These are phyloP conservation scores for Metallyticus violacea DNA, from an alignment of 2,888 invertebrate species.

Conservation along the genomic window DNA sequence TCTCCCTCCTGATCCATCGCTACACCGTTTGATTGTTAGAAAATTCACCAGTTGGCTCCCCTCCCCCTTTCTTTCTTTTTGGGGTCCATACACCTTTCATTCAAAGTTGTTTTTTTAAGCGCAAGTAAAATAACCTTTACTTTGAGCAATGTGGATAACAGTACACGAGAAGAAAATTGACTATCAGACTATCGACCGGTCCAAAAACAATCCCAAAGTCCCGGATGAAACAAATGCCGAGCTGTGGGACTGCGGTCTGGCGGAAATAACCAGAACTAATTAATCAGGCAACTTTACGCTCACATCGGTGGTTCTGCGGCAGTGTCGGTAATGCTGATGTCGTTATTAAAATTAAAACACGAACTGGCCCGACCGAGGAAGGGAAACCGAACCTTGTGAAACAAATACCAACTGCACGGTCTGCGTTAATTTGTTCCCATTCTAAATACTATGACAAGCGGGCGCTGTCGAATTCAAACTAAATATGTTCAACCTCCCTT, in stretches of 20 bases:
- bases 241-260: neutral
- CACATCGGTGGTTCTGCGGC: neutral
- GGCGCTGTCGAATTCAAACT: neutral
- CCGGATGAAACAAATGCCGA: neutral
- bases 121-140: too few relatives aligned
- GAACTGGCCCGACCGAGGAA: neutral
- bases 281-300: neutral
- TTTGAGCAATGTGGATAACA: too few relatives aligned
- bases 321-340: neutral
- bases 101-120: too few relatives aligned
- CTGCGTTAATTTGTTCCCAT: neutral
- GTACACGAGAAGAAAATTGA: too few relatives aligned
- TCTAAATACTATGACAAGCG: too few relatives aligned
- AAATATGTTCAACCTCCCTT: neutral
- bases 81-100: too few relatives aligned
- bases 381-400: neutral
- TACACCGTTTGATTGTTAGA: too few relatives aligned
- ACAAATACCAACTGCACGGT: neutral
- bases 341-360: neutral
- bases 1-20: too few relatives aligned
- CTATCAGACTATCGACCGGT: too few relatives aligned
- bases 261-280: neutral
- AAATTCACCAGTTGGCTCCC: too few relatives aligned
- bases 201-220: neutral
- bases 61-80: too few relatives aligned